Conservation (phyloP, 92 coral and sea anemone genomes). For the Diadumene lineata region DNA sequence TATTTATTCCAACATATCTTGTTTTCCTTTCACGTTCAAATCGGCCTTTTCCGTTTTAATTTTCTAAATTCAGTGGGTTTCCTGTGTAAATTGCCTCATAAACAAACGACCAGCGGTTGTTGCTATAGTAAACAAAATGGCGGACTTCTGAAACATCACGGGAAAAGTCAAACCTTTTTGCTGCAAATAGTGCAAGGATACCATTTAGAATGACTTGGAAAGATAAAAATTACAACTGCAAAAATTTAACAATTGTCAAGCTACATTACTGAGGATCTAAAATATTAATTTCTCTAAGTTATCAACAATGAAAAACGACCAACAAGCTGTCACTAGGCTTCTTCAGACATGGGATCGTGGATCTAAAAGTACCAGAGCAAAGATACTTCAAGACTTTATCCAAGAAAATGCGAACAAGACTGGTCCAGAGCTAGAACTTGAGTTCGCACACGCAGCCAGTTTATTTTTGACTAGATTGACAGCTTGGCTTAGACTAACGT, state of each 20-base stretch:
- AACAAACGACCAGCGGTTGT: constrained; percentile 25
- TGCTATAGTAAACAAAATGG: constrained; percentile 45
- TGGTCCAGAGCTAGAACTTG: constrained; percentile 91
- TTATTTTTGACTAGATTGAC: constrained; percentile 93
- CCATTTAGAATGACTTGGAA: not conserved
- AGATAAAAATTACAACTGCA: not conserved
- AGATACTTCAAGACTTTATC: constrained; percentile 87
- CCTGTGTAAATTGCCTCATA: constrained; percentile 5
- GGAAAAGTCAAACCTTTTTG: not conserved
- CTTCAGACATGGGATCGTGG: constrained; percentile 97
- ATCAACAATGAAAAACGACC: constrained; percentile 84
- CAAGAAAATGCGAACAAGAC: constrained; percentile 77
- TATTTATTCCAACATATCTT: no score
- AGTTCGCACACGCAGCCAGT: constrained; percentile 98
- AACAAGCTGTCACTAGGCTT: constrained; percentile 80
- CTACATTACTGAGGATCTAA: not conserved
- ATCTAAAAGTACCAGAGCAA: constrained; percentile 77
- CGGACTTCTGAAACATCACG: not conserved
- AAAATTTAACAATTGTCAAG: not conserved
- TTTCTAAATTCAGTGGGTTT: not conserved
- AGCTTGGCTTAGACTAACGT: constrained; percentile 96
- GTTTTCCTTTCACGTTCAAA: no score
- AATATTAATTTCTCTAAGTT: no score
- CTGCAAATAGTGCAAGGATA: no score
- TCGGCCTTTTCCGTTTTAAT: not conserved